A percentile compares a stretch with the other conserved stretches of the same genome.
phyloP scores from a whole-genome alignment of 2,113 vertebrate genomes.

The Rhegmatorhina hoffmannsi region DNA sequence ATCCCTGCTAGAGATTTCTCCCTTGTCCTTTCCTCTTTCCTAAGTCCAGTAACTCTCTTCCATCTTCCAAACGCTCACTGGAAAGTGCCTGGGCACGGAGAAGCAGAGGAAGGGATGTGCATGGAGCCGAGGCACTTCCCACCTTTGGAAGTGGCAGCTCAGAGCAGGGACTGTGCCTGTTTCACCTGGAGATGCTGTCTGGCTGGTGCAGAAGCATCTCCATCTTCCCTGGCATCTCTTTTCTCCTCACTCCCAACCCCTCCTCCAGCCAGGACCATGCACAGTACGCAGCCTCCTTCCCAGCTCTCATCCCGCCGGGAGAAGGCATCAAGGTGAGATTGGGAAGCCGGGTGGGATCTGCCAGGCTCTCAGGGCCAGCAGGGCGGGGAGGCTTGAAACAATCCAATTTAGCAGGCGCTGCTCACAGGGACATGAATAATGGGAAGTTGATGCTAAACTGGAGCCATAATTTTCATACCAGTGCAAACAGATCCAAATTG shows the following conservation, averaged over 20 bases:
- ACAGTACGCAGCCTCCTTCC: neutral
- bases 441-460: constrained; percentile 67
- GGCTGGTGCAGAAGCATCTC: neutral
- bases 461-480: constrained; percentile 73
- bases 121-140: neutral
- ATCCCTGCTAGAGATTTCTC: neutral
- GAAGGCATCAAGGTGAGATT: neutral
- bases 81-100: neutral
- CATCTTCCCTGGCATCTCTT: neutral
- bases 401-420: constrained; percentile 58
- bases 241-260: neutral
- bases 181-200: neutral
- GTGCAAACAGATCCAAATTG: constrained; percentile 74
- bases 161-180: fast-evolving
- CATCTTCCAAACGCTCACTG: neutral
- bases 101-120: neutral
- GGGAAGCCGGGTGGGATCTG: neutral
- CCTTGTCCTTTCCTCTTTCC: neutral
- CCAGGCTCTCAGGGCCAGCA: neutral
- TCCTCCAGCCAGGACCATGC: neutral
- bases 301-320: fast-evolving
- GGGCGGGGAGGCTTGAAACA: constrained; percentile 49
- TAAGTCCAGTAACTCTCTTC: neutral
- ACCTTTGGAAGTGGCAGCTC: neutral
- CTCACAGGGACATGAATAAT: constrained; percentile 70